phyloP scores from a whole-genome alignment of 2,797 vertebrate species.

The Megaceryle alcyon region DNA sequence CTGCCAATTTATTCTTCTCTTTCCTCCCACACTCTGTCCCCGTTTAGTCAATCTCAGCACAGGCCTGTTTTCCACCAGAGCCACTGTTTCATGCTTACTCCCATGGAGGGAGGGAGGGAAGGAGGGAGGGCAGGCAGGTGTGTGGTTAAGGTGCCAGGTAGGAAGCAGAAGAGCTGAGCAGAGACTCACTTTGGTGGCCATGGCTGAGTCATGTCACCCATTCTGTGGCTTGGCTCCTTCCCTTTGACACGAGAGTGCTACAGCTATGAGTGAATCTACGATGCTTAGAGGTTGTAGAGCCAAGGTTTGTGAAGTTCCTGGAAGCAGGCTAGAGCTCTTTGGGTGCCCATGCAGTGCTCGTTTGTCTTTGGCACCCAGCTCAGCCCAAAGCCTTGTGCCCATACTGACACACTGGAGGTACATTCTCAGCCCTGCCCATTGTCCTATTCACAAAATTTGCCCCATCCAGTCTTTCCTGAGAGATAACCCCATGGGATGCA shows the following conservation, averaged over 20 bases:
- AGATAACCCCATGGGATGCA: not conserved
- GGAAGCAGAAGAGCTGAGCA: not conserved
- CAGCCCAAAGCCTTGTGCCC: not conserved
- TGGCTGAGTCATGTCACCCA: fast-evolving
- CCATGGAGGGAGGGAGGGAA: not conserved
- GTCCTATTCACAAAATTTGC: not conserved
- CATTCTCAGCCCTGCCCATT: not conserved
- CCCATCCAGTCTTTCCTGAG: not conserved
- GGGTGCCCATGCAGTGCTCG: not conserved
- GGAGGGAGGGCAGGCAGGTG: not conserved
- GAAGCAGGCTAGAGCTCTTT: not conserved
- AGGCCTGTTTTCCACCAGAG: slow-evolving; percentile 28
- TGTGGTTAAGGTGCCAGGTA: not conserved
- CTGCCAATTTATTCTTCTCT: slow-evolving; percentile 64
- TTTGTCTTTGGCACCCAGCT: not conserved
- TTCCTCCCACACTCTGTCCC: slow-evolving; percentile 65
- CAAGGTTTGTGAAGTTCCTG: not conserved
- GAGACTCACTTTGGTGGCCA: not conserved
- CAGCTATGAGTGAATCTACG: not conserved
- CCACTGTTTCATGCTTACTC: slow-evolving; percentile 25
- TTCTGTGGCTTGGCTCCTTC: not conserved
- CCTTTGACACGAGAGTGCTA: fast-evolving
- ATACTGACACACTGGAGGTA: not conserved
- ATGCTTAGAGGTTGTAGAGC: not conserved
- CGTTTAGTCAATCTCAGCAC: slow-evolving; percentile 59